Conservation (phyloP, 1,140 invertebrate genomes). For the Conus betulinus region DNA sequence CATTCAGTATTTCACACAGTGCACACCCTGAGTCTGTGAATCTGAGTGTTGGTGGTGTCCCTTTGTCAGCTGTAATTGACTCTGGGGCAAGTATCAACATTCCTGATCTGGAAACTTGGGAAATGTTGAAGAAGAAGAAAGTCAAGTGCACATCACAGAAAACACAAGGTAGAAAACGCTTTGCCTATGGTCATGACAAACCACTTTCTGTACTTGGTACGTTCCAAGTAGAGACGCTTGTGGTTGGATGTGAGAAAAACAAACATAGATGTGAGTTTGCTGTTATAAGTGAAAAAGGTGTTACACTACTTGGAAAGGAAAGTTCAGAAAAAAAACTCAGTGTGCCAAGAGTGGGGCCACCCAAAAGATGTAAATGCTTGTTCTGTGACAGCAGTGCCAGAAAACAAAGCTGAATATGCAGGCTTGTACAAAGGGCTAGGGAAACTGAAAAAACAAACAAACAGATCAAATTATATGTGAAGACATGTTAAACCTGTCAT, state of each 20-base stretch:
- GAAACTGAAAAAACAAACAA: slow-evolving; percentile 16
- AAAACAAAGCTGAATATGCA: slow-evolving; percentile 1
- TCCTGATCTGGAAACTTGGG: too few species aligned
- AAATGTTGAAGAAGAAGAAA: too few species aligned
- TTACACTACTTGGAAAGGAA: background rate
- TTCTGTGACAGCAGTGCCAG: background rate
- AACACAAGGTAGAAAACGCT: too few species aligned
- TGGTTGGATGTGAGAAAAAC: background rate
- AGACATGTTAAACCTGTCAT: background rate
- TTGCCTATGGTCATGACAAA: too few species aligned
- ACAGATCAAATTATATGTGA: background rate
- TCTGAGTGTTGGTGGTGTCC: too few species aligned
- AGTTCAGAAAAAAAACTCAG: background rate
- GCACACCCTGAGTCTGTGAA: too few species aligned
- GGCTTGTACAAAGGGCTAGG: background rate
- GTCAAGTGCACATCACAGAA: too few species aligned
- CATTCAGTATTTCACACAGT: too few species aligned
- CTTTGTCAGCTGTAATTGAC: too few species aligned
- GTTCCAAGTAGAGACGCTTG: background rate
- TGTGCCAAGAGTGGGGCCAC: background rate
- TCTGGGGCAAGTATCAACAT: too few species aligned
- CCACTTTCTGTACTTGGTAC: background rate
- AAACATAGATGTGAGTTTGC: background rate
- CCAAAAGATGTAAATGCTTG: background rate
- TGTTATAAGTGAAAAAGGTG: background rate